Evolutionary conservation across 2,113 vertebrate genomes (phyloP).

Genomic region (Lepus americanus): DNA sequence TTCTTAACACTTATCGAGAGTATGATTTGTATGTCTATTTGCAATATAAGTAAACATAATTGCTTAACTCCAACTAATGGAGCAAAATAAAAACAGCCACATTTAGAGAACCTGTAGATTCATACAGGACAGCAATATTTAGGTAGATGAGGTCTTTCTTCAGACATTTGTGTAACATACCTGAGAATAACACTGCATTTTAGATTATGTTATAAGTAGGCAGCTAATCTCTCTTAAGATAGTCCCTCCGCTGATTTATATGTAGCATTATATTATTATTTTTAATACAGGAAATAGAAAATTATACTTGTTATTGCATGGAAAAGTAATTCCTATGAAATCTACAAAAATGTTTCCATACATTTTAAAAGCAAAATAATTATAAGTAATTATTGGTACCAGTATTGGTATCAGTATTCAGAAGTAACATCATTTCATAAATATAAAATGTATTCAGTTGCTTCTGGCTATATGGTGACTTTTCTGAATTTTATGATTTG

Average conservation of each 20-base stretch:
- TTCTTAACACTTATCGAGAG: not conserved
- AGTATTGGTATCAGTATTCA: slow-evolving; percentile 3
- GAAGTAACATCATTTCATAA: slow-evolving; percentile 30
- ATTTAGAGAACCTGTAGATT: slow-evolving; percentile 35
- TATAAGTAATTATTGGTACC: not conserved
- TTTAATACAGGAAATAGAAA: slow-evolving; percentile 56
- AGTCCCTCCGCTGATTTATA: slow-evolving; percentile 49
- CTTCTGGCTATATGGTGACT: slow-evolving; percentile 10
- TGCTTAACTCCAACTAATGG: slow-evolving; percentile 43
- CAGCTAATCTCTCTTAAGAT: slow-evolving; percentile 44
- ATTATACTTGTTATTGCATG: slow-evolving; percentile 45
- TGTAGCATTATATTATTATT: slow-evolving; percentile 30
- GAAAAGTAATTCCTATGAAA: slow-evolving; percentile 50
- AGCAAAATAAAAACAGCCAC: slow-evolving; percentile 44
- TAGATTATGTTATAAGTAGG: slow-evolving; percentile 17
- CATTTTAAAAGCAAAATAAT: slow-evolving; percentile 62
- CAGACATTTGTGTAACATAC: slow-evolving; percentile 21
- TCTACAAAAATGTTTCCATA: not conserved
- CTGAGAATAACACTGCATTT: not conserved
- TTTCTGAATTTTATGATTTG: slow-evolving; percentile 24
- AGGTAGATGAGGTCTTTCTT: slow-evolving; percentile 63
- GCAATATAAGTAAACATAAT: slow-evolving; percentile 18
- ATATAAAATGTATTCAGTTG: slow-evolving; percentile 45
- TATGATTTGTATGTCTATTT: slow-evolving; percentile 12
- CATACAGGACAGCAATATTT: not conserved